Conservation (phyloP, 2,797 vertebrate species). For the Hippopotamyrus pictus region DNA sequence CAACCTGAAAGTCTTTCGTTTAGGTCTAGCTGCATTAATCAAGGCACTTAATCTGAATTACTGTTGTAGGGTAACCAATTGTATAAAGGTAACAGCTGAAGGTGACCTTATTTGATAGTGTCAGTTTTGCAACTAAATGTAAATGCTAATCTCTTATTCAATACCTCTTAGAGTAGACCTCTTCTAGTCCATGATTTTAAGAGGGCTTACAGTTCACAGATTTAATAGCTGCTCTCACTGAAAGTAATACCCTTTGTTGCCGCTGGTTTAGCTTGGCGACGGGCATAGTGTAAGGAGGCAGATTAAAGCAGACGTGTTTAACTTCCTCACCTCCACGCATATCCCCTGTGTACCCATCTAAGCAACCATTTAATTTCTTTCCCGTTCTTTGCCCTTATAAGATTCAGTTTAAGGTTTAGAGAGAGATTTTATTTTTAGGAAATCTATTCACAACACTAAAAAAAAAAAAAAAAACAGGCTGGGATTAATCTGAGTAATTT, state of each 20-base stretch:
- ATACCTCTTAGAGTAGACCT: not conserved
- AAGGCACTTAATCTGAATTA: not conserved
- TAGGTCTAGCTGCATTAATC: not conserved
- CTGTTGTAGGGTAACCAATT: not conserved
- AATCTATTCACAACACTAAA: not conserved
- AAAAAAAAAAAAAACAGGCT: not conserved
- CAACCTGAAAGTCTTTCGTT: not conserved
- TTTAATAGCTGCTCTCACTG: not conserved
- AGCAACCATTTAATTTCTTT: not conserved
- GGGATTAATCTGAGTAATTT: not conserved
- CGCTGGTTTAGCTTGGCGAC: not conserved
- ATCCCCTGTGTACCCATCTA: not conserved
- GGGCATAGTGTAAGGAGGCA: not conserved
- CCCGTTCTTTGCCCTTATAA: not conserved
- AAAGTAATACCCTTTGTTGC: conserved; percentile 16
- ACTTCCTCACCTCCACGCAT: not conserved
- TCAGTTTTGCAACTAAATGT: not conserved
- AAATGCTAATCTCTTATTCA: not conserved
- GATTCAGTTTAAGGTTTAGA: not conserved
- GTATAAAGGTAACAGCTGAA: not conserved
- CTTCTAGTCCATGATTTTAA: not conserved
- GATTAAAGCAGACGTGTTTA: not conserved
- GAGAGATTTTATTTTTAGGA: not conserved
- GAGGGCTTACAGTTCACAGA: conserved; percentile 13
- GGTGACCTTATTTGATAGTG: not conserved